These are phyloP conservation scores for Fabriciana adippe DNA, from an alignment of 2,888 invertebrate genomes.

Conservation along the genomic window DNA sequence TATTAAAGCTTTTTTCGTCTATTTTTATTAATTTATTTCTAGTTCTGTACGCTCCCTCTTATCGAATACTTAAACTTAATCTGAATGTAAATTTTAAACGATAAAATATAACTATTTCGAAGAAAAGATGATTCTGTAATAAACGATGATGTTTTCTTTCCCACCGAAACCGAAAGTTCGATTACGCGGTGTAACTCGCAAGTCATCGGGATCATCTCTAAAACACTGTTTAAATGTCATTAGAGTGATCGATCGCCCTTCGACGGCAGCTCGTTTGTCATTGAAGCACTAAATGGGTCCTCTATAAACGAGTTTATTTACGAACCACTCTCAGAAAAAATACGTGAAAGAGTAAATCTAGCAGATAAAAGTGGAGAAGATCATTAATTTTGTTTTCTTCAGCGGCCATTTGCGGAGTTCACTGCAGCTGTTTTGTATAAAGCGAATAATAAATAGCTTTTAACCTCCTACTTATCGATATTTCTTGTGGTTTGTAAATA, in stretches of 20 bases:
- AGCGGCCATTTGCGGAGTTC: conserved; percentile 42
- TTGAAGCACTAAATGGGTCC: conserved; percentile 68
- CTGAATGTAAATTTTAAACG: neutral
- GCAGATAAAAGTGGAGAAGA: conserved; percentile 63
- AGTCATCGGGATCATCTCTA: conserved; percentile 57
- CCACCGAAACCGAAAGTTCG: conserved; percentile 27
- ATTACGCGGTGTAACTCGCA: conserved; percentile 41
- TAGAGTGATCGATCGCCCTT: conserved; percentile 69
- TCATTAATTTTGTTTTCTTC: conserved; percentile 65
- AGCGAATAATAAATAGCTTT: conserved; percentile 42
- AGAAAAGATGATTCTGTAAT: conserved; percentile 20
- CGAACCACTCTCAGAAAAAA: conserved; percentile 61
- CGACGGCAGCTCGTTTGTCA: conserved; percentile 72
- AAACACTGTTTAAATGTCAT: conserved; percentile 68
- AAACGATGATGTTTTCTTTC: conserved; percentile 32
- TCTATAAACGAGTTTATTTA: conserved; percentile 70
- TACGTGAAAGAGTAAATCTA: conserved; percentile 64
- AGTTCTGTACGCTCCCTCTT: too few species aligned
- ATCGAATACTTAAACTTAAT: too few species aligned
- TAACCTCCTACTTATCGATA: conserved; percentile 31
- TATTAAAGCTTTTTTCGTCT: too few species aligned
- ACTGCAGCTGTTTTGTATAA: conserved; percentile 43
- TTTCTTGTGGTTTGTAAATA: conserved; percentile 28
- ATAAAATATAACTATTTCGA: neutral
- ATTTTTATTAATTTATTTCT: too few species aligned